Percentiles rank a stretch among this genome's conserved stretches.
These are phyloP conservation scores for Rhopilema esculentum DNA, from an alignment of 30 jellyfish, hydroid and myxozoan genomes.

Conservation along the genomic window DNA sequence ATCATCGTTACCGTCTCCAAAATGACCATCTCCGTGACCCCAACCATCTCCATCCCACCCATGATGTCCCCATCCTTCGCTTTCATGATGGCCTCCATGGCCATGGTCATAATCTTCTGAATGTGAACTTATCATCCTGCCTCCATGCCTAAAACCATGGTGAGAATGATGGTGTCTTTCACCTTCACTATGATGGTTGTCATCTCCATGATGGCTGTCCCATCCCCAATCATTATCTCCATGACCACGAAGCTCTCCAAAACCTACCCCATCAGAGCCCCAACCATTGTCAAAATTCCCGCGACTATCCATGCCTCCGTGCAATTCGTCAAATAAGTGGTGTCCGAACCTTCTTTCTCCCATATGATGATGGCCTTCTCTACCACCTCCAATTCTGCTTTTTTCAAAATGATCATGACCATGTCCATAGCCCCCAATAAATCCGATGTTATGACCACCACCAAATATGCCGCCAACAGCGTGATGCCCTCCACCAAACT, in stretches of 20 bases:
- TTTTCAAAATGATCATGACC: slow-evolving; percentile 33
- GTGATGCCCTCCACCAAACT: slow-evolving; percentile 74
- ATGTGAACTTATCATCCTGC: slow-evolving; percentile 60
- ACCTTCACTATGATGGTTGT: slow-evolving; percentile 20
- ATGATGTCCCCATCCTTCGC: slow-evolving; percentile 44
- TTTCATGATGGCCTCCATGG: slow-evolving; percentile 36
- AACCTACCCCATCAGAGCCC: slow-evolving; percentile 72
- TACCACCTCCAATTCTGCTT: slow-evolving; percentile 51
- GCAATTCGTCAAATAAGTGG: slow-evolving; percentile 44
- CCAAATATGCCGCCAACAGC: slow-evolving; percentile 73
- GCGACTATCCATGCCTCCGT: slow-evolving; percentile 58
- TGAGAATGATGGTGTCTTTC: slow-evolving; percentile 43
- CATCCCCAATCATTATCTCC: slow-evolving; percentile 58
- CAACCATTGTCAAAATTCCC: slow-evolving; percentile 75
- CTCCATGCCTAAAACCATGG: slow-evolving; percentile 63
- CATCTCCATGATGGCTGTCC: slow-evolving; percentile 51
- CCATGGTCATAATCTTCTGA: slow-evolving; percentile 52
- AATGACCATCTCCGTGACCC: slow-evolving; percentile 27
- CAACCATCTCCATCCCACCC: slow-evolving; percentile 35
- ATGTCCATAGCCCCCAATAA: slow-evolving; percentile 59
- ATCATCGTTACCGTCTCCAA: slow-evolving; percentile 10
- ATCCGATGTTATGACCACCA: slow-evolving; percentile 68
- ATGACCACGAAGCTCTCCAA: slow-evolving; percentile 34
- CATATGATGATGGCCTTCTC: slow-evolving; percentile 43
- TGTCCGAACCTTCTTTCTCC: slow-evolving; percentile 62